Evolutionary conservation across 2,888 invertebrate genomes (phyloP).

Genomic region (Erebia epiphron): DNA sequence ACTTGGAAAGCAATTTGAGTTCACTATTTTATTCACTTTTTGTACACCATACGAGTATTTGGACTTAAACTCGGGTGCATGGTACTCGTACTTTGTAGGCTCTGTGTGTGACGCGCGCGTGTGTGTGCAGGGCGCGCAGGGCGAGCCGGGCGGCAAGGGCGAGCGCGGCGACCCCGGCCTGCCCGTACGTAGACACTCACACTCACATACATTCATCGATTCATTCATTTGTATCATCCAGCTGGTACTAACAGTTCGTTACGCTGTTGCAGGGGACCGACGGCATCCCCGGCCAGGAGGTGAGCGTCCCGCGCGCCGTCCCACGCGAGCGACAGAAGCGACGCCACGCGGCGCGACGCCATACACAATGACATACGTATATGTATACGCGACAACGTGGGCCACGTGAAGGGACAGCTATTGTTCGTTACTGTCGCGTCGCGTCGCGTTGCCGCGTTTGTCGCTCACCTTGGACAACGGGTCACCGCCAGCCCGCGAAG

Average conservation of each 20-base stretch:
- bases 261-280: conserved; percentile 91
- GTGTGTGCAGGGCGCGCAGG: conserved; percentile 93
- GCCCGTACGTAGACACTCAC: conserved; percentile 87
- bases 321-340: neutral
- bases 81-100: no score
- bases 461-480: neutral
- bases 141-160: conserved; percentile 95
- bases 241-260: conserved; percentile 4
- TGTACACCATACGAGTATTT: neutral
- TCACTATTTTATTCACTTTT: no score
- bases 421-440: neutral
- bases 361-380: no score
- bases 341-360: neutral
- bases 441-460: neutral
- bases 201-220: neutral
- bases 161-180: conserved; percentile 96
- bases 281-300: conserved; percentile 96
- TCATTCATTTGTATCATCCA: neutral
- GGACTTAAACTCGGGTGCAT: no score
- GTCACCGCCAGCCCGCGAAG: no score
- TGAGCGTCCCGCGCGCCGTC: conserved; percentile 61
- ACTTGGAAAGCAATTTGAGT: no score
- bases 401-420: neutral
- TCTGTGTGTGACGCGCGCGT: neutral
- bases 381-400: no score